These are phyloP conservation scores for Eudemis profundana DNA, from an alignment of 2,888 invertebrate genomes.

Conservation along the genomic window DNA sequence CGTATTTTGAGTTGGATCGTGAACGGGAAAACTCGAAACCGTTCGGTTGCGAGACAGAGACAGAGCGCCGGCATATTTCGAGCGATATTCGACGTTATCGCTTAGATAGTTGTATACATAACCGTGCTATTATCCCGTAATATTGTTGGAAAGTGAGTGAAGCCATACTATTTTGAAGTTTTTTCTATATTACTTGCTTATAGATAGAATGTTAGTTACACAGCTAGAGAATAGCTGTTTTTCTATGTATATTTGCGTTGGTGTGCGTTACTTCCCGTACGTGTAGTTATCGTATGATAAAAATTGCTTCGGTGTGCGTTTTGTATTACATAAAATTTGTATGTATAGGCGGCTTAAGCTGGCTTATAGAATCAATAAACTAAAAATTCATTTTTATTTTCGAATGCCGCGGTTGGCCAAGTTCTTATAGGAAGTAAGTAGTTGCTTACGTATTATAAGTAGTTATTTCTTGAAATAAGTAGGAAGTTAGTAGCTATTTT, in stretches of 20 bases:
- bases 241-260: slow-evolving; percentile 73
- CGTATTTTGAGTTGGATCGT: slow-evolving; percentile 84
- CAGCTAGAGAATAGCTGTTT: slow-evolving; percentile 77
- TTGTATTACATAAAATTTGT: slow-evolving; percentile 79
- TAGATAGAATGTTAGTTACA: slow-evolving; percentile 60
- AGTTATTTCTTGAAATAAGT: slow-evolving; percentile 18
- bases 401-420: slow-evolving; percentile 51
- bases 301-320: slow-evolving; percentile 61
- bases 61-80: slow-evolving; percentile 57
- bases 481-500: slow-evolving; percentile 12
- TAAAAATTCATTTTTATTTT: slow-evolving; percentile 78
- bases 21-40: slow-evolving; percentile 84
- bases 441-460: background rate
- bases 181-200: slow-evolving; percentile 74
- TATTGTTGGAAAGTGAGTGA: slow-evolving; percentile 66
- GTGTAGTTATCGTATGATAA: slow-evolving; percentile 73
- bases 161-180: slow-evolving; percentile 83
- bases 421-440: slow-evolving; percentile 39
- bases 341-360: slow-evolving; percentile 61
- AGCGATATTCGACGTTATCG: slow-evolving; percentile 73
- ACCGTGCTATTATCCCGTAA: slow-evolving; percentile 67
- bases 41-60: slow-evolving; percentile 79
- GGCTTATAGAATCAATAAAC: slow-evolving; percentile 76
- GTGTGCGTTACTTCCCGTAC: slow-evolving; percentile 71
- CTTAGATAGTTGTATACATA: slow-evolving; percentile 61